Conservation (phyloP, 2,888 invertebrate species). For the Himalopsyche japonica region DNA sequence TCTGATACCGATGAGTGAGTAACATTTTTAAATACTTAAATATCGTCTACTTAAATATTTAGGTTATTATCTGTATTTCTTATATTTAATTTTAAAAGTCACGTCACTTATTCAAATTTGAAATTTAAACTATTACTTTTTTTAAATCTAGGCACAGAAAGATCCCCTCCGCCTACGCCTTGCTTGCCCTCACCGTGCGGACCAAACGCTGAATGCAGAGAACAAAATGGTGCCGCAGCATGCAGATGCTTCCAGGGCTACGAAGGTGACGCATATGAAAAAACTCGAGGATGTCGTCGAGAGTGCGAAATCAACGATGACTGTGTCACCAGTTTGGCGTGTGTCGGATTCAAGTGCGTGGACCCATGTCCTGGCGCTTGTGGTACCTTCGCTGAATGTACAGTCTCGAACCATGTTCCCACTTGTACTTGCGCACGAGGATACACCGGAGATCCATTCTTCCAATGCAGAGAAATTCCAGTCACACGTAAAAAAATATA, state of each 20-base stretch:
- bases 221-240: constrained; percentile 82
- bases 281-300: constrained; percentile 66
- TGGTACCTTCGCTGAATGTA: constrained; percentile 78
- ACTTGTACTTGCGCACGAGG: constrained; percentile 75
- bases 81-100: background rate
- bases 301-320: constrained; percentile 82
- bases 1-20: constrained; percentile 57
- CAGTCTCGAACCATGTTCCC: constrained; percentile 78
- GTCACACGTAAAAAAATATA: constrained; percentile 20
- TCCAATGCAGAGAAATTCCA: constrained; percentile 64
- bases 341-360: constrained; percentile 80
- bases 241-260: constrained; percentile 79
- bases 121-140: background rate
- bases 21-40: too few species aligned
- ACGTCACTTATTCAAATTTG: too few species aligned
- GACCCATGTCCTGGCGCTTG: constrained; percentile 86
- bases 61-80: too few species aligned
- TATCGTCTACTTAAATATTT: too few species aligned
- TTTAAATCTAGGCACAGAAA: constrained; percentile 59
- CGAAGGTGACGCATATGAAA: constrained; percentile 81
- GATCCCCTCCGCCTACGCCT: constrained; percentile 70
- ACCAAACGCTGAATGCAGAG: constrained; percentile 81
- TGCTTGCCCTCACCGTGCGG: constrained; percentile 86
- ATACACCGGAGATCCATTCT: constrained; percentile 82
- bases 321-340: constrained; percentile 72